These are phyloP conservation scores for Xiphorhynchus elegans DNA, from an alignment of 2,113 vertebrate species.

Conservation along the genomic window DNA sequence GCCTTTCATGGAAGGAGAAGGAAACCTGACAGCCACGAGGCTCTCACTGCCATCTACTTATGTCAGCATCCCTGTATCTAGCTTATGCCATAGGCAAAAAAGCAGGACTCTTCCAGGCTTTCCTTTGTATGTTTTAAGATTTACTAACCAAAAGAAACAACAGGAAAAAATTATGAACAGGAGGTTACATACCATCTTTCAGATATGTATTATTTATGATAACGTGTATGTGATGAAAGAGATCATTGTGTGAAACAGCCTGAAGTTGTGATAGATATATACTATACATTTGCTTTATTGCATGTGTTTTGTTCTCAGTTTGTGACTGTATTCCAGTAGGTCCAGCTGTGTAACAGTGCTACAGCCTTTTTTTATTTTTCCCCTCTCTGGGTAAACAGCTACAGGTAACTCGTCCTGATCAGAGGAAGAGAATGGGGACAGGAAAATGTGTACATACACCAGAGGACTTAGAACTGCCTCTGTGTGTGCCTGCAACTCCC, in stretches of 20 bases:
- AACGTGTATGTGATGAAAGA: neutral
- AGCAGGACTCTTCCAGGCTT: neutral
- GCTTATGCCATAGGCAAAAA: fast-evolving
- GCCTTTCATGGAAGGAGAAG: neutral
- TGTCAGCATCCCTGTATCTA: neutral
- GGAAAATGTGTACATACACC: neutral
- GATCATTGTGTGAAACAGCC: neutral
- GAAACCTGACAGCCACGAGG: neutral
- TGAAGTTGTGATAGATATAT: neutral
- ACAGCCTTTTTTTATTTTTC: neutral
- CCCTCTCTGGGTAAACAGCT: neutral
- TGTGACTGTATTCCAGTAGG: neutral
- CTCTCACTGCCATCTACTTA: neutral
- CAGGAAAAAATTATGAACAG: neutral
- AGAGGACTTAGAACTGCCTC: neutral
- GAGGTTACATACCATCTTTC: neutral
- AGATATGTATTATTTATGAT: neutral
- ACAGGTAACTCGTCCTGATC: neutral
- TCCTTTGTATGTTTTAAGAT: fast-evolving
- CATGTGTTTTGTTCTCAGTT: neutral
- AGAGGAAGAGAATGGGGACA: neutral
- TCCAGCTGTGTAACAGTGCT: neutral
- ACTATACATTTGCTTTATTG: neutral
- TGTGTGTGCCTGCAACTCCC: neutral
- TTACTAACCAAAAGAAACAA: neutral